These are phyloP conservation scores for Muscina levida DNA, from an alignment of 2,888 invertebrate genomes.

Conservation along the genomic window DNA sequence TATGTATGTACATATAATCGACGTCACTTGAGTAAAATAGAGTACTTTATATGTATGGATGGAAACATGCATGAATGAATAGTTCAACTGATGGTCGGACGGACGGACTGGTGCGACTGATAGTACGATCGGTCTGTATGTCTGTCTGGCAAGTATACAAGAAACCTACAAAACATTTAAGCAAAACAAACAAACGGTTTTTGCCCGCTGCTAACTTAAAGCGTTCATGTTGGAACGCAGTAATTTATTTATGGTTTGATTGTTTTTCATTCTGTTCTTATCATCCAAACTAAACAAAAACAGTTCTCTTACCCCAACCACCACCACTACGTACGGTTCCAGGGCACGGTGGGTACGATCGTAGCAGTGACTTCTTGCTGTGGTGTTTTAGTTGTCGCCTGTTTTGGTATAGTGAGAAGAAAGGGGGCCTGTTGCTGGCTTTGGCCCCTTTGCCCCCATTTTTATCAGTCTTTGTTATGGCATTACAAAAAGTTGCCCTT, in stretches of 20 bases:
- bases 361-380: constrained; percentile 15
- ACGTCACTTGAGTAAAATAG: constrained; percentile 30
- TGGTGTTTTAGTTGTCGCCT: no score
- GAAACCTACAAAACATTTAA: background rate
- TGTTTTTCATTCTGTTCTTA: no score
- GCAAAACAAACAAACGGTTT: constrained; percentile 51
- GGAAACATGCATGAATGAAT: background rate
- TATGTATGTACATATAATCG: no score
- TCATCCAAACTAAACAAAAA: no score
- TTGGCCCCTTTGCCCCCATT: background rate
- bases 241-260: constrained; percentile 35
- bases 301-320: no score
- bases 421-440: background rate
- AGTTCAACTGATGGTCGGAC: background rate
- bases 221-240: constrained; percentile 47
- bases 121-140: background rate
- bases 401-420: no score
- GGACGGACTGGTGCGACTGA: background rate
- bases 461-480: background rate
- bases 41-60: no score
- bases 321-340: background rate
- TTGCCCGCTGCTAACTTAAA: constrained; percentile 50
- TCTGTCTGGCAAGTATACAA: background rate
- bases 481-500: background rate
- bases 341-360: constrained; percentile 32